Evolutionary conservation across 1,140 invertebrate species (phyloP), one percentile per base, ranked within the genome.

Genomic region (Dinoponera quadriceps): DNA sequence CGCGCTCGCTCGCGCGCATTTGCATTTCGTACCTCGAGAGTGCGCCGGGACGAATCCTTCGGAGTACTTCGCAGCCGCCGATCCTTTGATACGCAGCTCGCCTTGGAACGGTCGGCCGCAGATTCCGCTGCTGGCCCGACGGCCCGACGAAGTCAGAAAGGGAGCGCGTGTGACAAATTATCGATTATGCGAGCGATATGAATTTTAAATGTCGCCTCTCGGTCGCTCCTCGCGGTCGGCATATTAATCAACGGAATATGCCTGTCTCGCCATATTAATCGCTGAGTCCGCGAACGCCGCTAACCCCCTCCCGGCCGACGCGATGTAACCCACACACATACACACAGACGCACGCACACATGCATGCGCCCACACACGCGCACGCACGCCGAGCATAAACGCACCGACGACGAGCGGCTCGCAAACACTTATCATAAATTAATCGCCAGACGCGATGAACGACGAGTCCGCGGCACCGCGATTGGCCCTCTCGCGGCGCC

Each of bases 191-290:
- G 63, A 69, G 13, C 75, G 22, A 80, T 80, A 80, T 80, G 51
- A 80, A 71, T 80, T 59, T 80, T 57, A 80, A 80, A 80, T 80
- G n/a, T 14, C 65, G 38, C 54, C 22, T 80, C 49, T 80, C 49
- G 29, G 5, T 27, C n/a, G 63, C 62, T 78, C n/a, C 51, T 69
- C 38, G 25, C 33, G 51, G 33, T 48, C 51, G 48, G 71, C 71
- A 65, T 82, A 75, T 82, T 80, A 80, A 80, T 80, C 75, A 57
- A 69, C 65, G 51, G 57, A 71, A 80, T 80, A 80, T 80, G 75
- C 75, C 63, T 80, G 75, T 80, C 75, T 80, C 75, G 85, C 66
- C 84, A 86, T 86, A 87, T 87, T 87, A 87, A 87, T 87, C 75
- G 85, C 85, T 86, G 85, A 87, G 83, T 83, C 38, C 54, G 85